These are phyloP conservation scores for Mirounga angustirostris DNA, from an alignment of 2,113 vertebrate species.

Conservation along the genomic window DNA sequence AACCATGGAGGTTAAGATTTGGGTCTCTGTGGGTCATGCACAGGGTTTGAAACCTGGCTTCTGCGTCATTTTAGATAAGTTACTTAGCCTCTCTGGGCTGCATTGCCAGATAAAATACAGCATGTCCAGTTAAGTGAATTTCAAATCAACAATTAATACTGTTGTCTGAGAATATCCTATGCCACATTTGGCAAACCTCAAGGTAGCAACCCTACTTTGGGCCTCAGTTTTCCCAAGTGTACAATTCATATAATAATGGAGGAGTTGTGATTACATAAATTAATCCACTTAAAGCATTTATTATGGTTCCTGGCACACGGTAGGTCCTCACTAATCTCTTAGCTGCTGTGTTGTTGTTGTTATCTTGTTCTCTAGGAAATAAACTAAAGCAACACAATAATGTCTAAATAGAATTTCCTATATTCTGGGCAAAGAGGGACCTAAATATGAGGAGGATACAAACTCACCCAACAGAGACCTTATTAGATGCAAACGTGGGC, in stretches of 20 bases:
- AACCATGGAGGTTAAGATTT: neutral
- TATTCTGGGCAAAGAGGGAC: neutral
- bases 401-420: neutral
- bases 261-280: neutral
- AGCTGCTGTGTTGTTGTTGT: neutral
- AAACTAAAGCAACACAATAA: neutral
- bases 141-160: slow-evolving; percentile 19
- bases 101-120: neutral
- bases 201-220: neutral
- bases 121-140: neutral
- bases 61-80: neutral
- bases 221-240: neutral
- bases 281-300: neutral
- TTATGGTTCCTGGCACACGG: neutral
- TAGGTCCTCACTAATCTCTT: neutral
- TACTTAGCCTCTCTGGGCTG: neutral
- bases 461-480: neutral
- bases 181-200: neutral
- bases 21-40: neutral
- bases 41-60: neutral
- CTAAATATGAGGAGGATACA: neutral
- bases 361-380: neutral
- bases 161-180: neutral
- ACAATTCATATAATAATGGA: neutral
- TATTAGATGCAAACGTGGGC: neutral